phyloP scores from a whole-genome alignment of 2,888 invertebrate genomes.

The Hoplodrina ambigua region DNA sequence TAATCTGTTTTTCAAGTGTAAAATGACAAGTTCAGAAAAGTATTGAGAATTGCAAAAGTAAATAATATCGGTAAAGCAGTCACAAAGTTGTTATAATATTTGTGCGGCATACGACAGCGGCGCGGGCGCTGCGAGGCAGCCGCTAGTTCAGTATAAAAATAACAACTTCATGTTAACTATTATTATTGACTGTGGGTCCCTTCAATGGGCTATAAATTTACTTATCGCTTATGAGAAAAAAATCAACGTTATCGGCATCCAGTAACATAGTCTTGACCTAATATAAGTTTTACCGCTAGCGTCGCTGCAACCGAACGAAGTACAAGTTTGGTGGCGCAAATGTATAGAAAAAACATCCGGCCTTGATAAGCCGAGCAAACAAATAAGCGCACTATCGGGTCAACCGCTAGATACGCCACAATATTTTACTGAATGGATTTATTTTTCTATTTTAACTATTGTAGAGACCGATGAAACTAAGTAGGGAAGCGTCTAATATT shows the following conservation, averaged over 20 bases:
- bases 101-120: constrained; percentile 26
- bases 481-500: constrained; percentile 25
- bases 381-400: constrained; percentile 89
- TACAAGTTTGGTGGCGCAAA: constrained; percentile 87
- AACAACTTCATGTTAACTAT: constrained; percentile 60
- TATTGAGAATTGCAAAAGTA: constrained; percentile 20
- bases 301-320: constrained; percentile 82
- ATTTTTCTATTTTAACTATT: constrained; percentile 77
- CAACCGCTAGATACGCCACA: constrained; percentile 86
- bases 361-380: constrained; percentile 89
- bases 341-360: constrained; percentile 90
- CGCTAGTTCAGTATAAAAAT: constrained; percentile 53
- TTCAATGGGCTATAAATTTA: constrained; percentile 68
- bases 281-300: constrained; percentile 84
- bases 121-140: constrained; percentile 18
- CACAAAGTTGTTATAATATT: constrained; percentile 42
- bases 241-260: constrained; percentile 80
- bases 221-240: constrained; percentile 76
- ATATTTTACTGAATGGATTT: constrained; percentile 83
- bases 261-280: constrained; percentile 84
- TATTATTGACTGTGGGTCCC: constrained; percentile 67
- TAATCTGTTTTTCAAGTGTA: constrained; percentile 8
- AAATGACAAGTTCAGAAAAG: constrained; percentile 3
- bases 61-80: constrained; percentile 30
- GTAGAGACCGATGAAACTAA: constrained; percentile 42